Conservation (phyloP, 1,140 invertebrate species). For the Coelopa frigida region DNA sequence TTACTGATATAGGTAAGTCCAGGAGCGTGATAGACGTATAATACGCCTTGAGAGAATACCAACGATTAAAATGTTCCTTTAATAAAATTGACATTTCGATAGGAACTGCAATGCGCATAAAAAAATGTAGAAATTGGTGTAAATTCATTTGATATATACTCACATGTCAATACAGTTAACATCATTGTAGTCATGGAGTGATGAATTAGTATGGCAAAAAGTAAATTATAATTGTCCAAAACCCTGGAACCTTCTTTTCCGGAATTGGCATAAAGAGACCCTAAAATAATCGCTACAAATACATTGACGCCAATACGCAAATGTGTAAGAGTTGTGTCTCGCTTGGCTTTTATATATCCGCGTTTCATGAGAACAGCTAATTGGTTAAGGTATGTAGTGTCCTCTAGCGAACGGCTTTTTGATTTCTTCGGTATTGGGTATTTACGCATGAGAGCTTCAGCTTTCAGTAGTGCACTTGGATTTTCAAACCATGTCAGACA, state of each 20-base stretch:
- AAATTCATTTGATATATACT: conserved; percentile 35
- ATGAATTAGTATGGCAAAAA: conserved; percentile 76
- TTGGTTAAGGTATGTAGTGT: conserved; percentile 63
- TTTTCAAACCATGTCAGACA: conserved; percentile 62
- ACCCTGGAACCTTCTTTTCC: conserved; percentile 66
- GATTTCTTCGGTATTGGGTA: conserved; percentile 47
- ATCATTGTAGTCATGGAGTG: conserved; percentile 81
- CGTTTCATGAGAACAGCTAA: conserved; percentile 59
- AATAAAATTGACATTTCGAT: conserved; percentile 83
- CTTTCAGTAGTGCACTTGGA: conserved; percentile 46
- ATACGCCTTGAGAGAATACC: conserved; percentile 92
- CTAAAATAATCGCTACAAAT: conserved; percentile 63
- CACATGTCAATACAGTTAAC: conserved; percentile 75
- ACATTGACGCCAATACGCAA: conserved; percentile 69
- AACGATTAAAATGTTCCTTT: conserved; percentile 92
- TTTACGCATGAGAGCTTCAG: conserved; percentile 51
- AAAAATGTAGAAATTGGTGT: not conserved
- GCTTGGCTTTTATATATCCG: conserved; percentile 63
- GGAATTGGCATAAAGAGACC: conserved; percentile 60
- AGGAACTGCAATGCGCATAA: conserved; percentile 64
- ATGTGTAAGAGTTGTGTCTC: conserved; percentile 84
- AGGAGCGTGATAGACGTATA: conserved; percentile 82
- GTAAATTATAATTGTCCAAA: conserved; percentile 72
- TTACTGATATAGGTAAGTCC: conserved; percentile 68
- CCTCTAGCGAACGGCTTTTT: conserved; percentile 49